Conservation (phyloP, 2,888 invertebrate genomes). For the Ennomos erosarius region DNA sequence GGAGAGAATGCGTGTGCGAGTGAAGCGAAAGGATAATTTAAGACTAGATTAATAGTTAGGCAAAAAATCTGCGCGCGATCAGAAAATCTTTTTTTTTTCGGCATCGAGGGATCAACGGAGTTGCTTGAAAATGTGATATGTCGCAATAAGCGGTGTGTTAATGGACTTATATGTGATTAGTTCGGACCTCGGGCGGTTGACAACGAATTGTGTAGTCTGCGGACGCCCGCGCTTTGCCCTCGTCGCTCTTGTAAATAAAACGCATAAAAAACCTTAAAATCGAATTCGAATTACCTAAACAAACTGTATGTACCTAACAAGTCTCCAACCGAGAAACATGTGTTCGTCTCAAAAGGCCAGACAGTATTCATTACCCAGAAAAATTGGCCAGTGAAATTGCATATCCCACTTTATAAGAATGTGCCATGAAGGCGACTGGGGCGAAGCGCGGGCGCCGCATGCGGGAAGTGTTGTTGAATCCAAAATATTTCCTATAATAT, state of each 20-base stretch:
- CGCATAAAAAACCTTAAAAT: neutral
- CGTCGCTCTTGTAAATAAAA: constrained; percentile 17
- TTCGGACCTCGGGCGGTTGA: constrained; percentile 68
- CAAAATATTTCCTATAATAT: constrained; percentile 86
- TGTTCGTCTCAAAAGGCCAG: no score
- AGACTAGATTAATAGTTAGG: constrained; percentile 83
- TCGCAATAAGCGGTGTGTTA: constrained; percentile 68
- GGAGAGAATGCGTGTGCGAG: constrained; percentile 58
- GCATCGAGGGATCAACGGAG: constrained; percentile 78
- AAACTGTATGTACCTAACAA: no score
- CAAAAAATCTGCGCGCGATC: constrained; percentile 46
- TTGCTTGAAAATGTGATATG: constrained; percentile 74
- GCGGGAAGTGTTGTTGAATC: constrained; percentile 73
- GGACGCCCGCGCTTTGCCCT: constrained; percentile 53
- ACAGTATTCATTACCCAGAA: neutral
- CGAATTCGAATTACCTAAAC: no score
- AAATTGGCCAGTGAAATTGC: constrained; percentile 34
- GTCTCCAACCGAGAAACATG: no score
- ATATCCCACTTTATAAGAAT: constrained; percentile 35
- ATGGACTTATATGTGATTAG: constrained; percentile 46
- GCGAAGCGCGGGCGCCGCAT: constrained; percentile 56
- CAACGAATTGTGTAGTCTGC: constrained; percentile 69
- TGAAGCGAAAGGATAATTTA: constrained; percentile 63
- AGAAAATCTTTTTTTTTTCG: constrained; percentile 66
- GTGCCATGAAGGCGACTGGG: constrained; percentile 66